Conservation (phyloP, 2,113 vertebrate species). For the Calidris pugnax region DNA sequence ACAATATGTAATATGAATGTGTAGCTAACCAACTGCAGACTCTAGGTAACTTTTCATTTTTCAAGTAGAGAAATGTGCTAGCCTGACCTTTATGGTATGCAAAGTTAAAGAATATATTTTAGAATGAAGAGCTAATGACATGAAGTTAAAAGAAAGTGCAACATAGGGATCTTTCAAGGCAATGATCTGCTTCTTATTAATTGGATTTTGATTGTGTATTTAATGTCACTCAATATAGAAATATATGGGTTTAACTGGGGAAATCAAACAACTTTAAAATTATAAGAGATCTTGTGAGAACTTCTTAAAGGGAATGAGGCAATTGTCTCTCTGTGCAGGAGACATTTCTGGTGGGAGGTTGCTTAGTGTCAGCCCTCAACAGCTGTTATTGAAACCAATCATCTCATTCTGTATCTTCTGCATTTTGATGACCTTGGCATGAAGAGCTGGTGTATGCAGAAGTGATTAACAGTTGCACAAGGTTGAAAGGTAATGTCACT, state of each 20-base stretch:
- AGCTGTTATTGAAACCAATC: background rate
- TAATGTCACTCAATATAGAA: background rate
- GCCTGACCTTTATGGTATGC: background rate
- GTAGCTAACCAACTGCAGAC: background rate
- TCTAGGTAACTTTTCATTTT: background rate
- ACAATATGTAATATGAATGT: background rate
- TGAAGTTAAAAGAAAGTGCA: background rate
- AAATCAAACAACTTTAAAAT: background rate
- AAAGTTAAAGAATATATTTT: background rate
- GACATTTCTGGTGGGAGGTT: background rate
- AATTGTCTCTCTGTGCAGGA: background rate
- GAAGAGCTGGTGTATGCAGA: background rate
- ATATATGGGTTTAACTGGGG: background rate
- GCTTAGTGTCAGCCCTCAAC: background rate
- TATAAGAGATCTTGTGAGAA: background rate
- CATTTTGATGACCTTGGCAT: background rate
- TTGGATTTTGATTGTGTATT: background rate
- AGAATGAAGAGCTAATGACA: background rate
- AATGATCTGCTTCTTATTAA: background rate
- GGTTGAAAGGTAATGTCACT: background rate
- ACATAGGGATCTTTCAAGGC: background rate
- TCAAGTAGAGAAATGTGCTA: background rate
- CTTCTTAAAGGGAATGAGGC: background rate
- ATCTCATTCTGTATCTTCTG: background rate
- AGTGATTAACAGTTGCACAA: constrained; percentile 10